Evolutionary conservation across 2,888 invertebrate genomes (phyloP).

Genomic region (Glyphotaelius pellucidus): DNA sequence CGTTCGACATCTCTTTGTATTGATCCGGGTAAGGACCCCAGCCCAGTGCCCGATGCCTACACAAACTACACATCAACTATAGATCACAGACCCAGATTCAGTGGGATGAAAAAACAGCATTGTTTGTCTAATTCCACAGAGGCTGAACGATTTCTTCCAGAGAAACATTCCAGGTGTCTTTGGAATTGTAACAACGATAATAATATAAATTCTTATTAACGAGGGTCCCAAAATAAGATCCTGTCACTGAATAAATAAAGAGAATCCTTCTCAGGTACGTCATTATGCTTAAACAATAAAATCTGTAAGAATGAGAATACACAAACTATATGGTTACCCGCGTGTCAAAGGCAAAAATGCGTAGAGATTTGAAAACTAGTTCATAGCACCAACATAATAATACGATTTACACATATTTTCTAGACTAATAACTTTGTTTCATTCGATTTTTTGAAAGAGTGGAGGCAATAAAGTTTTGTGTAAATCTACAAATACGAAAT

Average conservation of each 20-base stretch:
- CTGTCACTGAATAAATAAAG: slow-evolving; percentile 57
- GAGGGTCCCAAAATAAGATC: slow-evolving; percentile 57
- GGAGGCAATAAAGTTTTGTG: too few relatives aligned
- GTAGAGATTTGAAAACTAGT: background rate
- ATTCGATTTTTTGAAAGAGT: too few relatives aligned
- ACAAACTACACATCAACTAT: background rate
- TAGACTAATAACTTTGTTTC: background rate
- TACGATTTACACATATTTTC: background rate
- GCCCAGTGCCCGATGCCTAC: background rate
- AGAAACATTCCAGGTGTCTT: slow-evolving; percentile 65
- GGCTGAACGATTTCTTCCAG: slow-evolving; percentile 30
- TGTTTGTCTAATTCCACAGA: slow-evolving; percentile 54
- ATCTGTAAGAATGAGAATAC: slow-evolving; percentile 4
- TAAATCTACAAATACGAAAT: too few relatives aligned
- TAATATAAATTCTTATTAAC: slow-evolving; percentile 65
- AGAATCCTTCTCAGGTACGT: slow-evolving; percentile 53
- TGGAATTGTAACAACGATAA: slow-evolving; percentile 58
- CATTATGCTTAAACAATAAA: slow-evolving; percentile 60
- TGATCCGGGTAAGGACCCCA: background rate
- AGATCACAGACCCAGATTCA: slow-evolving; percentile 35
- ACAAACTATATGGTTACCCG: background rate
- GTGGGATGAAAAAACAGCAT: slow-evolving; percentile 37
- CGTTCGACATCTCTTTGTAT: slow-evolving; percentile 39
- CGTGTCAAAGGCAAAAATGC: background rate
- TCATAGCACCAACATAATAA: background rate